Conservation (phyloP, 2,888 invertebrate genomes). For the Synergus laeviventris region DNA sequence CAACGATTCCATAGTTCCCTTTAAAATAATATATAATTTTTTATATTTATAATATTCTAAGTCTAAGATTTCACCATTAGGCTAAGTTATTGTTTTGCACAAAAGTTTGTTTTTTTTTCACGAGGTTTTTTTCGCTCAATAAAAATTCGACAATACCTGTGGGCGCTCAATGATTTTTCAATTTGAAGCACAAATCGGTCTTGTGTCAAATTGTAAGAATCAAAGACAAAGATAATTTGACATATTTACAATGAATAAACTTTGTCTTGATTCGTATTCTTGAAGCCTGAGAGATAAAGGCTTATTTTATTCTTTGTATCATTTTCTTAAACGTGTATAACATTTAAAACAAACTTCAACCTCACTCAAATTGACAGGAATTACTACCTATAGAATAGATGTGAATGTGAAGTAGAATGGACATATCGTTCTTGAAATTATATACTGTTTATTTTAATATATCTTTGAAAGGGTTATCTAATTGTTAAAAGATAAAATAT, state of each 20-base stretch:
- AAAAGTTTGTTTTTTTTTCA: background rate
- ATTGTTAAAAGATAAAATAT: constrained; percentile 11
- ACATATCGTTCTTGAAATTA: constrained; percentile 22
- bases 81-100: constrained; percentile 4
- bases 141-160: constrained; percentile 23
- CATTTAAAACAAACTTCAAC: background rate
- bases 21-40: constrained; percentile 13
- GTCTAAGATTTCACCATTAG: background rate
- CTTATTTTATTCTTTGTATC: background rate
- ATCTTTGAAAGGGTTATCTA: constrained; percentile 32
- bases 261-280: background rate
- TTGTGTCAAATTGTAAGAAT: constrained; percentile 3
- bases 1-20: constrained; percentile 21
- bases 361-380: background rate
- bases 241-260: background rate
- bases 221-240: background rate
- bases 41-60: background rate
- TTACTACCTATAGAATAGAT: constrained; percentile 4
- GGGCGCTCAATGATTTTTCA: constrained; percentile 8
- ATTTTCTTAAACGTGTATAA: background rate
- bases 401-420: constrained; percentile 20
- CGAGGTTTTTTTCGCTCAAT: constrained; percentile 10
- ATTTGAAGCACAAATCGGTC: constrained; percentile 8
- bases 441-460: constrained; percentile 9
- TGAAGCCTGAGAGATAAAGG: background rate